Percentiles rank a stretch among this genome's conserved stretches.
Evolutionary conservation across 2,797 vertebrate species (phyloP).

Genomic region (Chaenodraco wilsoni): DNA sequence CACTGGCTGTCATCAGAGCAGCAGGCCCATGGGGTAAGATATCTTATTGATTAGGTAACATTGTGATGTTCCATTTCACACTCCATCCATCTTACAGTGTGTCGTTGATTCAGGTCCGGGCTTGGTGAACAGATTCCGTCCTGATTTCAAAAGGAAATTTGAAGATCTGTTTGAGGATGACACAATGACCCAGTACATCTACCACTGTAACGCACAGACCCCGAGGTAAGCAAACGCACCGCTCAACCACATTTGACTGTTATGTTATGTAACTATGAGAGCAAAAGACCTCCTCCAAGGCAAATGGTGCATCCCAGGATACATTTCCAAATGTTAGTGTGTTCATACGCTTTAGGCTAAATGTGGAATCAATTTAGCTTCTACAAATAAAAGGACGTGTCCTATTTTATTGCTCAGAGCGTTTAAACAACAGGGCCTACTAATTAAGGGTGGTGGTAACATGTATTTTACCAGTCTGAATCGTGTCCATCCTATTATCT

Average conservation of each 20-base stretch:
- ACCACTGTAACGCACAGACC: constrained; percentile 93
- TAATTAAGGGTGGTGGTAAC: too few species aligned
- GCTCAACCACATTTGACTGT: not conserved
- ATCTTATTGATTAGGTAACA: not conserved
- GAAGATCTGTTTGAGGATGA: constrained; percentile 92
- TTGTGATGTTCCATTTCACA: not conserved
- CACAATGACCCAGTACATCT: constrained; percentile 93
- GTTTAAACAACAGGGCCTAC: too few species aligned
- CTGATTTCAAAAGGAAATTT: constrained; percentile 92
- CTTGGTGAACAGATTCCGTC: constrained; percentile 90
- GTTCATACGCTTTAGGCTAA: too few species aligned
- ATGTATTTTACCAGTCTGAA: too few species aligned
- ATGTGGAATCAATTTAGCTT: too few species aligned
- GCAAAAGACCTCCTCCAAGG: too few species aligned
- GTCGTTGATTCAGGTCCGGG: constrained; percentile 83
- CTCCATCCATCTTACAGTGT: not conserved
- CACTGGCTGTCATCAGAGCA: constrained; percentile 89
- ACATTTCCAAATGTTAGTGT: too few species aligned
- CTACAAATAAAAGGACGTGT: too few species aligned
- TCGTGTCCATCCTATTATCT: too few species aligned
- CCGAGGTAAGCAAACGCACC: constrained; percentile 82
- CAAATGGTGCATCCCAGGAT: too few species aligned
- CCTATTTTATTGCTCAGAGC: too few species aligned
- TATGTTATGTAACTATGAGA: too few species aligned
- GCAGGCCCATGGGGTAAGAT: constrained; percentile 89